Evolutionary conservation across 1,140 invertebrate species (phyloP).

Genomic region (Galleria mellonella): DNA sequence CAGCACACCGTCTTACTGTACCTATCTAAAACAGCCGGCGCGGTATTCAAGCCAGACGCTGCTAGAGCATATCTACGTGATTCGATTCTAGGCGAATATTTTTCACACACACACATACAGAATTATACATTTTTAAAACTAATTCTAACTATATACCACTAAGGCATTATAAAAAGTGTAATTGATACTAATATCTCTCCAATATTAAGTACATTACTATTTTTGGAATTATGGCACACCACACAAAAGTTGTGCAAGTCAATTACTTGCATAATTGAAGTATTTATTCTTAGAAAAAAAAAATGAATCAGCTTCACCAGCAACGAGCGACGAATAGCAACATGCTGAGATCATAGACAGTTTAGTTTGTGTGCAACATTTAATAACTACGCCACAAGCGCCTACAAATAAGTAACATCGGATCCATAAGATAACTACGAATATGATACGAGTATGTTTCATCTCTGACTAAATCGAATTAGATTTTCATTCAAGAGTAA

Average conservation of each 20-base stretch:
- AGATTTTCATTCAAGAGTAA: conserved; percentile 11
- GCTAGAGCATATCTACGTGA: conserved; percentile 4
- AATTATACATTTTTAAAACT: too few relatives aligned
- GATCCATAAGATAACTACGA: not conserved
- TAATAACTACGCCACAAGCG: conserved; percentile 6
- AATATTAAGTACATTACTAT: too few relatives aligned
- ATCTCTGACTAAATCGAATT: conserved; percentile 8
- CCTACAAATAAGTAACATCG: conserved; percentile 8
- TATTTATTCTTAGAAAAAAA: conserved; percentile 14
- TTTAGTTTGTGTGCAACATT: conserved; percentile 25
- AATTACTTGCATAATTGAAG: not conserved
- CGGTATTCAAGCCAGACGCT: conserved; percentile 17
- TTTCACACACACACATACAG: not conserved
- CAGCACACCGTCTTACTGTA: conserved; percentile 25
- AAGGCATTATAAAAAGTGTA: too few relatives aligned
- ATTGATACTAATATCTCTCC: too few relatives aligned
- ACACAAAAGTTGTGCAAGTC: too few relatives aligned
- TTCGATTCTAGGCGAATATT: conserved; percentile 35
- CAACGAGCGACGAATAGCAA: conserved; percentile 33
- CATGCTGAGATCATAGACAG: conserved; percentile 54
- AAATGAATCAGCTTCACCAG: conserved; percentile 23
- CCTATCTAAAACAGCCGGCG: conserved; percentile 27
- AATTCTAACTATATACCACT: too few relatives aligned
- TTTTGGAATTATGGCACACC: too few relatives aligned
- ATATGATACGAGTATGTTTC: conserved; percentile 5